Conservation (phyloP, 2,888 invertebrate genomes). For the Punctoribates punctum region DNA sequence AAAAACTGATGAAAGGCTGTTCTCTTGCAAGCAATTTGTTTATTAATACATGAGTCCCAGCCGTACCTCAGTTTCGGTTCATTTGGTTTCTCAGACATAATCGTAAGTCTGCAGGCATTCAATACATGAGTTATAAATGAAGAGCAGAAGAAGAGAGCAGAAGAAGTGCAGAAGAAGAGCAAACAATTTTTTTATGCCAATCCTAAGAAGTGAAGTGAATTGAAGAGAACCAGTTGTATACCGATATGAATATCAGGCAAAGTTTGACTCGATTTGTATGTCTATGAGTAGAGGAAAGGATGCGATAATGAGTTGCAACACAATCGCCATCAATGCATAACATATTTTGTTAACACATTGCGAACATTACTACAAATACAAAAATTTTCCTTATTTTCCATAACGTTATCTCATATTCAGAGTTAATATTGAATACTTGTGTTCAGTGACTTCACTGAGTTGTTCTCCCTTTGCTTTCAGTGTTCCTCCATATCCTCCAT, state of each 20-base stretch:
- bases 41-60: constrained; percentile 25
- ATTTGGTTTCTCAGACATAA: constrained; percentile 17
- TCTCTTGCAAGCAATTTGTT: constrained; percentile 27
- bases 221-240: neutral
- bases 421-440: neutral
- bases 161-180: neutral
- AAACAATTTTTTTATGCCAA: neutral
- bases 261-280: neutral
- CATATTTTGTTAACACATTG: constrained; percentile 7
- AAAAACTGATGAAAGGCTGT: constrained; percentile 18
- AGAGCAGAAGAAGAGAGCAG: neutral
- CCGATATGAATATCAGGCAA: neutral
- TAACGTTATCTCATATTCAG: neutral
- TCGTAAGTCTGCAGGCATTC: constrained; percentile 22
- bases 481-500: neutral
- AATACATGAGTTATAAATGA: neutral
- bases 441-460: too few relatives aligned
- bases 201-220: neutral
- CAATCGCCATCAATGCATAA: constrained; percentile 3
- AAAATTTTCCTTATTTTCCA: neutral
- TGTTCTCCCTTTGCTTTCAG: neutral
- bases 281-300: neutral
- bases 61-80: constrained; percentile 4
- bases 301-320: constrained; percentile 6
- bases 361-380: neutral